These are phyloP conservation scores for Hydrozoanthus gracilis DNA, from an alignment of 92 coral and sea anemone species.

Conservation along the genomic window DNA sequence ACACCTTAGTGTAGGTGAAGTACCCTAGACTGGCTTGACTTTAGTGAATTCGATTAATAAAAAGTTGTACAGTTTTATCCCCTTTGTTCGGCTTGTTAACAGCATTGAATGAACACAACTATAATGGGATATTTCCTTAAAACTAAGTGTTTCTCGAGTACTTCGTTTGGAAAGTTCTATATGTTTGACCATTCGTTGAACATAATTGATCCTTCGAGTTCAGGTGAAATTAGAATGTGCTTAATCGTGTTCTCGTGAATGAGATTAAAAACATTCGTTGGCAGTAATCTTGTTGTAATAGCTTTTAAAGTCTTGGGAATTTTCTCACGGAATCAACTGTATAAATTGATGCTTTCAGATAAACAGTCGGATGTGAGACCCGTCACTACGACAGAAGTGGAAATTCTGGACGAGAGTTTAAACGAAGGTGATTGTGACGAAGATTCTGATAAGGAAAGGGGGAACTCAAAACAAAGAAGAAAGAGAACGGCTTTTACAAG, in stretches of 20 bases:
- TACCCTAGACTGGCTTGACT: not conserved
- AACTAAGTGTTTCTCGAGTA: slow-evolving; percentile 32
- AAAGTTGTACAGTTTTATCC: not conserved
- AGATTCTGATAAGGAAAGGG: slow-evolving; percentile 61
- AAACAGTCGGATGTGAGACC: slow-evolving; percentile 11
- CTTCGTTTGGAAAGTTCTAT: not conserved
- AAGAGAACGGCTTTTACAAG: slow-evolving; percentile 97
- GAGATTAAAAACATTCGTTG: slow-evolving; percentile 17
- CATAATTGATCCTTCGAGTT: slow-evolving; percentile 1
- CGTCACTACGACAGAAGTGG: slow-evolving; percentile 47
- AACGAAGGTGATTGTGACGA: slow-evolving; percentile 72
- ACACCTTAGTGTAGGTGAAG: not conserved
- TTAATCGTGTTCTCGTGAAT: slow-evolving; percentile 4
- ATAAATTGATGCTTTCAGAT: slow-evolving; percentile 29
- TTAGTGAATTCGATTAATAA: not conserved
- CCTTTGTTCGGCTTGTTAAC: not conserved
- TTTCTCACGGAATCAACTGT: not conserved
- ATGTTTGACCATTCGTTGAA: not conserved
- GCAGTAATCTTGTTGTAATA: slow-evolving; percentile 12
- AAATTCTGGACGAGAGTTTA: slow-evolving; percentile 50
- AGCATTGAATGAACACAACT: not conserved
- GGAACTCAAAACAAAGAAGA: slow-evolving; percentile 84
- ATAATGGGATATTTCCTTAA: slow-evolving; percentile 18
- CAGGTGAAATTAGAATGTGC: slow-evolving; percentile 26
- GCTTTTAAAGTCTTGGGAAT: not conserved